phyloP scores from a whole-genome alignment of 2,797 vertebrate genomes.

The Periophthalmus magnuspinnatus region DNA sequence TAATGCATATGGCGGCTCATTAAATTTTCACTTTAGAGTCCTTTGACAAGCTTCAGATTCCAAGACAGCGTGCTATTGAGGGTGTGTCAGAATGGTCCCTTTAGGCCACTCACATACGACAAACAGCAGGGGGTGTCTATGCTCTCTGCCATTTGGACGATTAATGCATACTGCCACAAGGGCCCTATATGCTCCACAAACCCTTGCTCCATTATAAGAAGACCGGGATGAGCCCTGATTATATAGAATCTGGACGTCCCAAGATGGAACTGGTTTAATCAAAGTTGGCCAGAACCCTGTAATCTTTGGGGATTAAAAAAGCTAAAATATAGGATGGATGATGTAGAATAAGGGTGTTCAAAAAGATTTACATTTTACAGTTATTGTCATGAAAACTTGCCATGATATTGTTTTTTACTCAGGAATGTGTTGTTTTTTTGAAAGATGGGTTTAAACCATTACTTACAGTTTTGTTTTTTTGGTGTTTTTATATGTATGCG shows the following conservation, averaged over 20 bases:
- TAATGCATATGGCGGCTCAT: conserved; percentile 67
- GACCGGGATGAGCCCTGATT: conserved; percentile 49
- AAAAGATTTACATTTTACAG: not conserved
- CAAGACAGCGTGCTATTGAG: conserved; percentile 55
- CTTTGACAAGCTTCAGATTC: conserved; percentile 58
- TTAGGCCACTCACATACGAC: conserved; percentile 54
- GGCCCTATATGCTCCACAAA: conserved; percentile 49
- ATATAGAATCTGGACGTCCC: conserved; percentile 56
- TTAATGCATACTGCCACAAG: conserved; percentile 57
- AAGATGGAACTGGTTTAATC: conserved; percentile 67
- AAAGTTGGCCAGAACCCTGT: conserved; percentile 60
- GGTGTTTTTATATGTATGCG: too few relatives aligned
- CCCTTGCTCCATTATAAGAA: conserved; percentile 44
- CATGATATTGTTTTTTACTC: too few relatives aligned
- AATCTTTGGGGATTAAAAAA: conserved; percentile 62
- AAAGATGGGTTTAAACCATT: too few relatives aligned
- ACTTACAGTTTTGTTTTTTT: too few relatives aligned
- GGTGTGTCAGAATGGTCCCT: conserved; percentile 52
- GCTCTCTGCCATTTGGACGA: conserved; percentile 52
- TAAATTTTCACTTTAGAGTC: conserved; percentile 66
- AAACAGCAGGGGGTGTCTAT: conserved; percentile 54
- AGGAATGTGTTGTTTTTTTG: too few relatives aligned
- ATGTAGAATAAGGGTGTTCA: conserved; percentile 6
- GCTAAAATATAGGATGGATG: conserved; percentile 61
- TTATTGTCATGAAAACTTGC: not conserved